Base-by-base conservation (phyloP, 1,140 invertebrate species). In the Euborellia annulipes region DNA sequence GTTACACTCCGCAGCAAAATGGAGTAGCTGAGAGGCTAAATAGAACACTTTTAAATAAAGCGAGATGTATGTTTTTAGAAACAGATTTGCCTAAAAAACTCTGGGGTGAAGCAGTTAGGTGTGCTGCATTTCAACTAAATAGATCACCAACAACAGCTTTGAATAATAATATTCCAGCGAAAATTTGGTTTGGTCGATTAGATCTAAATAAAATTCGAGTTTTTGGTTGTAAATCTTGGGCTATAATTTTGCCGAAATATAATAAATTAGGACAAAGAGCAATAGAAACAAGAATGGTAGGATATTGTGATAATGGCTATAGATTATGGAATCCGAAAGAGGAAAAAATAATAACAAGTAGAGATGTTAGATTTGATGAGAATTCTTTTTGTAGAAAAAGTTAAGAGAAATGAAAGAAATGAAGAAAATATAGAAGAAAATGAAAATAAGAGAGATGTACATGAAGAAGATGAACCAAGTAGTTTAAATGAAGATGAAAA, bases 21-120 rank as follows among this genome's bases (percentile, higher is more conserved):
- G 61, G 59, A n/a, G 8, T 46, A 53, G 20, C 47, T 16, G 63
- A 65, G 50, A 34, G 62, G 36, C 27, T 55, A n/a, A 63, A 63
- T 43, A 16, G 60, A 16, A 58, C 51, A 1, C 13, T 63, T 3
- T 16, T 50, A 2, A 50, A 59, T 19, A 50, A 47, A 42, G 56
- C 56, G 2, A 46, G 58, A 41, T 42, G 55, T 14, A 51, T 64
- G 52, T 19, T 64, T 2, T 11, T 50, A 9, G 54, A 60, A 22
- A 39, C 49, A 30, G 30, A 50, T 2, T 17, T 63, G 7, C 16
- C 19, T 16, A 43, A 47, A 20, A 27, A 20, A 7, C 52, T 55
- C 40, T 65, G 63, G 61, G 51, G 53, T 14, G 60, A 62, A 43
- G 58, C 56, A n/a, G 36, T 60, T 7, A 11, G 27, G 9, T 54